phyloP scores from a whole-genome alignment of 2,797 vertebrate genomes.

The Rhadinocentrus ornatus region DNA sequence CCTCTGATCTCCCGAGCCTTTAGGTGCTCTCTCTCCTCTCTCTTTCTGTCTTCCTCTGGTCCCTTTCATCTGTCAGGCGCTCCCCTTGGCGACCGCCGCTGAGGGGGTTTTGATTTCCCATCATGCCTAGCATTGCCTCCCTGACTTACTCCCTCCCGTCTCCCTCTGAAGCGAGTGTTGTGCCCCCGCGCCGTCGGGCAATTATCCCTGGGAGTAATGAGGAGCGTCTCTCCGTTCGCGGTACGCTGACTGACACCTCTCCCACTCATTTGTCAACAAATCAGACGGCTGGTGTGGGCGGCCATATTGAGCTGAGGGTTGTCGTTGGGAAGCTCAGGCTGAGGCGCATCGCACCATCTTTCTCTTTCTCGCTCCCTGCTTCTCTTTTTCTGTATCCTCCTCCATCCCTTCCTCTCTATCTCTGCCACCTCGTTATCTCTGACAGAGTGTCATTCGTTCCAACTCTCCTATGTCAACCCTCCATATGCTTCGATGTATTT shows the following conservation, averaged over 20 bases:
- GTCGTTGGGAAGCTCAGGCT: constrained; percentile 71
- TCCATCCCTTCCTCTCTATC: constrained; percentile 75
- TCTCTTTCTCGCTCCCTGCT: constrained; percentile 41
- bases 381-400: constrained; percentile 67
- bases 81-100: constrained; percentile 75
- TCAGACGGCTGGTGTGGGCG: constrained; percentile 84
- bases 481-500: constrained; percentile 67
- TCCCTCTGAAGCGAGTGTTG: constrained; percentile 67
- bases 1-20: constrained; percentile 80
- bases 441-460: constrained; percentile 80
- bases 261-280: constrained; percentile 89
- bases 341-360: constrained; percentile 62
- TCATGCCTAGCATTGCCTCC: constrained; percentile 77
- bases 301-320: constrained; percentile 85
- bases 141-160: constrained; percentile 59
- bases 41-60: constrained; percentile 69
- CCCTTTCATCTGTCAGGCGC: constrained; percentile 82
- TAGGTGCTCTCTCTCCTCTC: constrained; percentile 72
- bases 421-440: constrained; percentile 83
- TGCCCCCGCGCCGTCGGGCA: constrained; percentile 80
- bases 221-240: constrained; percentile 75
- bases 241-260: constrained; percentile 84
- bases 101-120: constrained; percentile 81
- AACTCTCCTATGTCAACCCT: constrained; percentile 75
- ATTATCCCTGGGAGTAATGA: constrained; percentile 85